phyloP scores from a whole-genome alignment of 1,140 invertebrate species.

The Oedothorax gibbosus region DNA sequence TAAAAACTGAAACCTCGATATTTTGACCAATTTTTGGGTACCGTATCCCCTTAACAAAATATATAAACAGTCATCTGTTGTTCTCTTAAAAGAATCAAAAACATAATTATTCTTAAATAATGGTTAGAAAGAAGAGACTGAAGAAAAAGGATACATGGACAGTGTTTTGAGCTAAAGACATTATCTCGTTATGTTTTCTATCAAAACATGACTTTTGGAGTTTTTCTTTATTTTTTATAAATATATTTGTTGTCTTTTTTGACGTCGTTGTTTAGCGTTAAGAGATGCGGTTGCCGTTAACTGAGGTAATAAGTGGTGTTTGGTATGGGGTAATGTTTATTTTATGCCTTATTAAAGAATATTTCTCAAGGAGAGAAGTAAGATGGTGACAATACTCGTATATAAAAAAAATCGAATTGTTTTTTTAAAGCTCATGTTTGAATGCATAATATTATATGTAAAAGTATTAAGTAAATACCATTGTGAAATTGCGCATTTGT shows the following conservation, averaged over 20 bases:
- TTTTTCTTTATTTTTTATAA: constrained; percentile 29
- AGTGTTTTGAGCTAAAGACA: constrained; percentile 57
- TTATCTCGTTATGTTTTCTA: constrained; percentile 61
- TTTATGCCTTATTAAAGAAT: constrained; percentile 25
- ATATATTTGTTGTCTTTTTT: neutral
- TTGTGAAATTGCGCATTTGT: too few species aligned
- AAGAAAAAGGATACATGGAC: constrained; percentile 56
- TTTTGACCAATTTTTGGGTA: too few species aligned
- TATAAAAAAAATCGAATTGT: neutral
- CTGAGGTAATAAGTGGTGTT: constrained; percentile 33
- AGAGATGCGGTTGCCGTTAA: constrained; percentile 23
- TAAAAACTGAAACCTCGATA: too few species aligned
- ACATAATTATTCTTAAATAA: too few species aligned
- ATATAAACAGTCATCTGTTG: too few species aligned
- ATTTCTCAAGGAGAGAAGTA: neutral
- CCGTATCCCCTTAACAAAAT: too few species aligned
- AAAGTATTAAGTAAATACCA: too few species aligned
- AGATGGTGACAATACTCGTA: neutral
- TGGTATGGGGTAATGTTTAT: constrained; percentile 36
- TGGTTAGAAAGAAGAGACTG: neutral
- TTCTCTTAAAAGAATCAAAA: too few species aligned
- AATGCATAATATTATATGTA: too few species aligned
- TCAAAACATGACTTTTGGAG: constrained; percentile 59
- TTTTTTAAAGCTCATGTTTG: too few species aligned
- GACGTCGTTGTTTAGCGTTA: constrained; percentile 5